Base-by-base conservation (phyloP, 2,797 vertebrate genomes). In the Oreochromis grahami region DNA sequence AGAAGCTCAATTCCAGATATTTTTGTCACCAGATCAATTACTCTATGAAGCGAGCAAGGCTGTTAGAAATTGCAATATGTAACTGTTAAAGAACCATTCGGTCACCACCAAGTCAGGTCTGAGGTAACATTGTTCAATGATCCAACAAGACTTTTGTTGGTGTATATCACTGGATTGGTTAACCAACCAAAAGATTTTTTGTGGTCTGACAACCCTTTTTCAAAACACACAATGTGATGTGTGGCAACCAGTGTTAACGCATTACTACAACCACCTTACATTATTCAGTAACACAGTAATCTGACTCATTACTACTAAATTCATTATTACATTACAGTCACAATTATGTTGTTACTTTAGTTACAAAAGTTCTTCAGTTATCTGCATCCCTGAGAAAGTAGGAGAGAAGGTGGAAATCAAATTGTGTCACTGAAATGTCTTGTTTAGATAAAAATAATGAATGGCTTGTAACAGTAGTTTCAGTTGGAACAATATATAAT, bases 11-110 rank as follows among this genome's bases (percentile, higher is more conserved):
- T 32, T 74, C 70, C 3, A 8, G 26, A 29, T 50, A 34, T n/a
- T 45, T 32, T 3, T 53, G n/a, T 53, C 24, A 24, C 11, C 21
- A 10, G 21, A 74, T 45, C 7, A 74, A 74, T 50, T 32, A 74
- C 45, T 74, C 15, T 14, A 34, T 32, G 19, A 74, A 34, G 17
- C 0, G 0, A n/a, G 0, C 43, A 12, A 74, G 10, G 45, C 8
- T 74, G 70, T 29, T 29, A 12, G 70, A 50, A 74, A 74, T 50
- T 50, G 26, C 26, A 12, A 26, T 21, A 41, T 21, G 1, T 21
- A 65, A 41, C 34, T 65, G 4, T 2, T 65, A 21, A 13, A 65
- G 19, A 65, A 34, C 34, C 15, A 48, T 50, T 32, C 10, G 3
- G 43, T 48, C 43, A 19, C 15, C 15, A 72, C 24, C 24, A 19